Evolutionary conservation across 2,797 vertebrate species (phyloP), one percentile per base, ranked within the genome.

Genomic region (Manis crassicaudata): DNA sequence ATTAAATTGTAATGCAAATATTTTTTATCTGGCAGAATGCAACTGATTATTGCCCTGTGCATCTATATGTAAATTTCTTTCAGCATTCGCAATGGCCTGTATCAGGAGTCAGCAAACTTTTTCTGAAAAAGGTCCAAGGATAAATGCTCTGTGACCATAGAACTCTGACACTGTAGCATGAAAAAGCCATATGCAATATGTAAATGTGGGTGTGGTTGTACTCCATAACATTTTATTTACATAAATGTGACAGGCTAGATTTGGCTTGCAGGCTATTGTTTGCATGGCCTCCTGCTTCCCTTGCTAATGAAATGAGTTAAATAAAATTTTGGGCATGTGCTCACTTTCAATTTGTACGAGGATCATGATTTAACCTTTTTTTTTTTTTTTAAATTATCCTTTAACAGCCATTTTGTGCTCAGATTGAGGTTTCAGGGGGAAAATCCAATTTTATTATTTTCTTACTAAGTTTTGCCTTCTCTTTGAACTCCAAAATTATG

Each of bases 361-460:
- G 25, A 89, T 94, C 62, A 76, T 25, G 46, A 92, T 87, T 92
- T 88, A 87, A 81, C 25, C 13, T 82, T 60, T 86, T 60, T 79
- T 92, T 17, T 35, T n/a, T n/a, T n/a, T n/a, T n/a, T n/a, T n/a
- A 87, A 79, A 63, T 75, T 75, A 92, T 94, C 2, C 25, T 77
- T 58, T 82, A 63, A 73, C 10, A 79, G 32, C 25, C 11, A 63
- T 88, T 97, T 94, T 90, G 65, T 92, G 52, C 93, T 96, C 82
- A 72, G 14, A 86, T 52, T 85, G 73, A 93, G 58, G 88, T 97
- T 46, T 46, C 90, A 98, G 50, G 43, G 82, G 25, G 67, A 79
- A 93, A 96, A 92, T 95, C 98, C 70, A 93, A 97, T 97, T 96
- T 98, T 92, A 94, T 96, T 98, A 75, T 97, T 80, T 96, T 97